Base-by-base conservation (phyloP, 2,113 vertebrate genomes). In the Lathamus discolor region DNA sequence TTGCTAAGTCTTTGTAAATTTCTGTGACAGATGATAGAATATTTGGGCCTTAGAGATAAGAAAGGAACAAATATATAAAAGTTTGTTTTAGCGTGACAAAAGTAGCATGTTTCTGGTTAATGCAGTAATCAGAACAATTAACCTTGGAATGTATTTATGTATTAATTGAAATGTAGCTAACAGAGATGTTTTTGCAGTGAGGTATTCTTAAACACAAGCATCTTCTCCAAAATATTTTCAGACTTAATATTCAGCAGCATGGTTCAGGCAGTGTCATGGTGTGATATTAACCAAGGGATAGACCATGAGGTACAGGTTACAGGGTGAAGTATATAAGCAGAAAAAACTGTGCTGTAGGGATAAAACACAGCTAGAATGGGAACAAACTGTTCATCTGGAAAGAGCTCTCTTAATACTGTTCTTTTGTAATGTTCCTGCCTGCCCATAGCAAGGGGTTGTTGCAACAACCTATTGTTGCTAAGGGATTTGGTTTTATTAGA, bases 381-480 rank as follows among this genome's bases (percentile, higher is more conserved):
- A 70, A 66, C 11, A 88, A 89, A 24, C 12, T 51, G 15, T n/a
- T 92, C 18, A 37, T 70, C 46, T 70, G 31, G 31, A 41, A 81
- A 90, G 41, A 62, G 7, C 18, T 13, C 6, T 78, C 41, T 67
- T 67, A 78, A 27, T 10, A 20, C 1, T 0, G 0, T 11, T 55
- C 19, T 79, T 44, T 41, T 59, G 9, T 29, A 78, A 25, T 10
- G 12, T 59, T 85, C 75, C 55, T 81, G 14, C 24, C 43, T 61
- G 31, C 25, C 13, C 16, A 19, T 11, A 68, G 3, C 0, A 3
- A 52, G 20, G 8, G 11, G 39, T 39, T 39, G 39, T 39, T 39
- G 39, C 39, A 39, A 39, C 39, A 39, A 39, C 14, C 18, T 61
- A 91, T 48, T 84, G 75, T 39, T 69, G 28, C 3, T 55, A 74